Conservation (phyloP, 1,140 invertebrate genomes). For the Trachymyrmex septentrionalis region DNA sequence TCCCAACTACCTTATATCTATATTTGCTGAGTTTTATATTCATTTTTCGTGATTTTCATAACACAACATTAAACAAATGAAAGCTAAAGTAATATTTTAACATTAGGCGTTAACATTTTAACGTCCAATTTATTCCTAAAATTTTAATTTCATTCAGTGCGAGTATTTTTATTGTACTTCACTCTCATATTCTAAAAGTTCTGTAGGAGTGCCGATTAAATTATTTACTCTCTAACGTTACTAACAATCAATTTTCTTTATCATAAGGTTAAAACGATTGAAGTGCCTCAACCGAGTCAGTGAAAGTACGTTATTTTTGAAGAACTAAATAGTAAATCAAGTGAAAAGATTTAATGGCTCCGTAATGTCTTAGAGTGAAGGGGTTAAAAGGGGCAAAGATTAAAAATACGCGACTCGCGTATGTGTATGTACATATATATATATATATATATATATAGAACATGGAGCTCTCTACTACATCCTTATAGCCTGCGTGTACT, state of each 20-base stretch:
- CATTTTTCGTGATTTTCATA: background rate
- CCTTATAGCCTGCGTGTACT: background rate
- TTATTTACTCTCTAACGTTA: background rate
- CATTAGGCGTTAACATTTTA: background rate
- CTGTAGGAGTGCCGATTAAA: background rate
- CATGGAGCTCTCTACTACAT: constrained; percentile 28
- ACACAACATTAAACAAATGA: background rate
- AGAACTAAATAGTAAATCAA: constrained; percentile 18
- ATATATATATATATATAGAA: constrained; percentile 30
- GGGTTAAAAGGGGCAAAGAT: constrained; percentile 46
- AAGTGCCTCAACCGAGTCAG: background rate
- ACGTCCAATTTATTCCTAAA: background rate
- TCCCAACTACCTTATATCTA: too few relatives aligned
- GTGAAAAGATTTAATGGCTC: constrained; percentile 32
- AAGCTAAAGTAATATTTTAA: background rate
- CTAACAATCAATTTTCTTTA: constrained; percentile 20
- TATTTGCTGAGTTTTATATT: background rate
- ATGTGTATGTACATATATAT: too few relatives aligned
- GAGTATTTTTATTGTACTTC: background rate
- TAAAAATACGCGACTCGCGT: constrained; percentile 27
- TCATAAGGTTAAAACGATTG: background rate
- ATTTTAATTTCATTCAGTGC: background rate
- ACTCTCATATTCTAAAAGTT: background rate
- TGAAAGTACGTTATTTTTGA: constrained; percentile 7
- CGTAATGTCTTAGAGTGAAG: background rate